These are phyloP conservation scores for Brienomyrus longianalis DNA, from an alignment of 2,113 vertebrate species.

Conservation along the genomic window DNA sequence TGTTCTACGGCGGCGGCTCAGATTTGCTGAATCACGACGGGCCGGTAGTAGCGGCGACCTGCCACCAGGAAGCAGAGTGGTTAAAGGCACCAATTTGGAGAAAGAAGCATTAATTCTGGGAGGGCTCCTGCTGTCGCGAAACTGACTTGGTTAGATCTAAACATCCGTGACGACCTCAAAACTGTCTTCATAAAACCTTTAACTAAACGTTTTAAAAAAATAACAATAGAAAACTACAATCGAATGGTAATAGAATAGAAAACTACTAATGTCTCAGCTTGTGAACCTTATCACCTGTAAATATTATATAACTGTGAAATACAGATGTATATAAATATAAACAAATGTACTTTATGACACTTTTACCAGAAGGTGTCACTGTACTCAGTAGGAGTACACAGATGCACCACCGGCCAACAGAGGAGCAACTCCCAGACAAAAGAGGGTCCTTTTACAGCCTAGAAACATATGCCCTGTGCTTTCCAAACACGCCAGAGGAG, in stretches of 20 bases:
- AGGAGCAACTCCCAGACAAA: not conserved
- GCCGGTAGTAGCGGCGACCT: not conserved
- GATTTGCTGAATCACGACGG: not conserved
- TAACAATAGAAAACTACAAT: not conserved
- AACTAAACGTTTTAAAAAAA: not conserved
- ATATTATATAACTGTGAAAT: not conserved
- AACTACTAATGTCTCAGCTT: not conserved
- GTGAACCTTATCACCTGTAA: not conserved
- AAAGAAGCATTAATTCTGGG: not conserved
- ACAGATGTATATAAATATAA: not conserved
- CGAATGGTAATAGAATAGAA: not conserved
- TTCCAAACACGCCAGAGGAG: not conserved
- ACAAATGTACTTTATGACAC: not conserved
- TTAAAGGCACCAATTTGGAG: not conserved
- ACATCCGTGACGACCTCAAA: not conserved
- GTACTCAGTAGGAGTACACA: not conserved
- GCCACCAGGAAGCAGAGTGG: not conserved
- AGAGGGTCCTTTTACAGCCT: not conserved
- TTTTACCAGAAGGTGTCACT: constrained; percentile 5
- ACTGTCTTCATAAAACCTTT: not conserved
- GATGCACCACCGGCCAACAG: not conserved
- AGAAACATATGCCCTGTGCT: not conserved
- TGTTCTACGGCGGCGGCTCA: not conserved
- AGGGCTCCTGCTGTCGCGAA: not conserved
- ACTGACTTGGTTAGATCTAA: not conserved